These are phyloP conservation scores for Geotria australis DNA, from an alignment of 2,797 vertebrate species.

Conservation along the genomic window DNA sequence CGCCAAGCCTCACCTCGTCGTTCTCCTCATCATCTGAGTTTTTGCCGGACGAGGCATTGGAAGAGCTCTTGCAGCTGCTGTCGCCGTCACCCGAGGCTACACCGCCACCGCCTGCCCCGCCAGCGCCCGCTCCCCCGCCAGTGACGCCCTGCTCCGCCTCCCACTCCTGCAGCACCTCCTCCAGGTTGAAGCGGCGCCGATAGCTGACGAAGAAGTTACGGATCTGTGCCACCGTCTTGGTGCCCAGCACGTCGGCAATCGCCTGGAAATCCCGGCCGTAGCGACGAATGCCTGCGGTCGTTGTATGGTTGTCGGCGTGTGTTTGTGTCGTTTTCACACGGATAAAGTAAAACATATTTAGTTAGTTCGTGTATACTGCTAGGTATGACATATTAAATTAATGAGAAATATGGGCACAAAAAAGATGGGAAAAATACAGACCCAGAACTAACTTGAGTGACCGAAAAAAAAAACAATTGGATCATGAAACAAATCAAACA, in stretches of 20 bases:
- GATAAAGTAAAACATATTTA: too few species aligned
- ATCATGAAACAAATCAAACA: too few species aligned
- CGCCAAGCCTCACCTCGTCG: neutral
- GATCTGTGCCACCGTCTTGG: constrained; percentile 53
- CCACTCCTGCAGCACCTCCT: constrained; percentile 64
- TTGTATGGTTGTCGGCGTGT: too few species aligned
- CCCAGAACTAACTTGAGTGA: too few species aligned
- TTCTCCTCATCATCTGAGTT: neutral
- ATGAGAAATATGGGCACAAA: too few species aligned
- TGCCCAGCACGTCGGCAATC: constrained; percentile 54
- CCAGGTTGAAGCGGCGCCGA: constrained; percentile 50
- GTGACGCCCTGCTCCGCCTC: constrained; percentile 58
- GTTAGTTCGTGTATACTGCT: too few species aligned
- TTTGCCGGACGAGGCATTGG: neutral
- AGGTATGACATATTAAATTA: too few species aligned
- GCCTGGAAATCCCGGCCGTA: constrained; percentile 55
- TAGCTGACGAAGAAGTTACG: constrained; percentile 67
- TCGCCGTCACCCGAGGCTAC: constrained; percentile 51
- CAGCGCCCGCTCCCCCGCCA: constrained; percentile 14
- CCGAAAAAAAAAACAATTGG: too few species aligned
- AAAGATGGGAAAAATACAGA: too few species aligned
- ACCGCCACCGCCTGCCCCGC: constrained; percentile 29
- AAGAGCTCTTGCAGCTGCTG: constrained; percentile 30
- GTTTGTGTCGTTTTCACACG: too few species aligned
- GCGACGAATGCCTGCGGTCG: constrained; percentile 28